Evolutionary conservation across 2,113 vertebrate species (phyloP), one percentile per base, ranked within the genome.

Genomic region (Panthera uncia): DNA sequence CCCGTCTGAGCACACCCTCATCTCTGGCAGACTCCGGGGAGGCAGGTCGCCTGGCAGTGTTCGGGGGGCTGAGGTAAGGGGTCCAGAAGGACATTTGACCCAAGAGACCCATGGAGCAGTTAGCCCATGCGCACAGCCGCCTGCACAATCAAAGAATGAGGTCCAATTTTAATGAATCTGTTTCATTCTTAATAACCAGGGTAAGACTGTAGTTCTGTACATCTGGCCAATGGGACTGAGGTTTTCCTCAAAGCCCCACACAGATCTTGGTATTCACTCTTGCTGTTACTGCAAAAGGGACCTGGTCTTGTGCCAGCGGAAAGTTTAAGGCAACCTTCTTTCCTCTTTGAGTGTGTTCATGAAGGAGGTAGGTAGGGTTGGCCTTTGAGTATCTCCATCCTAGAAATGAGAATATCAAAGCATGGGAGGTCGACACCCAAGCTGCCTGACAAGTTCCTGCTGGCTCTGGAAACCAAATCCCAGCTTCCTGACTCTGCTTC

Each of bases 141-240:
- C 41, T 80, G 12, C 66, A 52, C 68, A 80, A 71, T 73, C 76
- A 81, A 95, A 98, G 76, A 55, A 61, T 48, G 79, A 84, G 61
- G 45, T 36, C 41, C 36, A 4, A 14, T 73, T 91, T 85, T 87
- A 83, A 82, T 48, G 45, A 71, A 66, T 45, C 65, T 15, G 15
- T 71, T 63, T 96, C 89, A 36, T 94, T 81, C 89, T 90, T 84
- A 85, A 90, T 81, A 94, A 90, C 57, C 61, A 48, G 29, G 27
- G 2, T 57, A 85, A 93, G 45, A 41, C 23, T 52, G 13, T 27
- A 29, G 74, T 78, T 96, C 92, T 94, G 48, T 38, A 50, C 71
- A 91, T 63, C 92, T 82, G 89, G 81, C 80, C 63, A 57, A 8
- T 36, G 65, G 48, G 86, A 29, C 65, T 65, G 23, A 95, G 41